Conservation (phyloP, 1,140 invertebrate genomes). For the Brachionus rubens region DNA sequence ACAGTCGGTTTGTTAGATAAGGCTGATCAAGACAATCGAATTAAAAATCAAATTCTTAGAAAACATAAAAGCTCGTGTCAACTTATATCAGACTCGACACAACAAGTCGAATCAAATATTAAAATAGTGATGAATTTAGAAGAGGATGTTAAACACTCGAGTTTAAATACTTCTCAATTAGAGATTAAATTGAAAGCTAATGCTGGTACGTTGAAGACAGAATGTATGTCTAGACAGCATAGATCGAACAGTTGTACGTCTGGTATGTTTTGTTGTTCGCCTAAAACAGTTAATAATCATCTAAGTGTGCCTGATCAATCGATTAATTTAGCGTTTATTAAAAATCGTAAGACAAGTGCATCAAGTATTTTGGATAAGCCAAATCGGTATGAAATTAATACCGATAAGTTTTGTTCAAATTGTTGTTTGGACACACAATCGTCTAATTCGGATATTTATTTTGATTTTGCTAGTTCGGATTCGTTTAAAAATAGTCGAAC, state of each 20-base stretch:
- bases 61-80: background rate
- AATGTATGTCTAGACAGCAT: background rate
- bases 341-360: background rate
- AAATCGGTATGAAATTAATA: background rate
- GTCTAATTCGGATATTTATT: background rate
- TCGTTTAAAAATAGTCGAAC: background rate
- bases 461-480: conserved; percentile 5
- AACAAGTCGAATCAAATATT: background rate
- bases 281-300: background rate
- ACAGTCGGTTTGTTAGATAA: background rate
- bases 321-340: background rate
- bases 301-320: conserved; percentile 13
- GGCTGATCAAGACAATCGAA: background rate
- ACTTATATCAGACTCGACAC: background rate
- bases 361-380: conserved; percentile 9
- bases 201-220: background rate
- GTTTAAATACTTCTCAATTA: background rate
- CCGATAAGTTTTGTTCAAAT: background rate
- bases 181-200: background rate
- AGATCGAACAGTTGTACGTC: background rate
- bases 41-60: background rate
- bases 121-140: background rate
- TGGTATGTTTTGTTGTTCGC: background rate
- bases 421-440: background rate
- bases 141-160: background rate